Percentiles rank a stretch among this genome's conserved stretches.
Evolutionary conservation across 2,888 invertebrate genomes (phyloP).

Genomic region (Cephus nigrinus): DNA sequence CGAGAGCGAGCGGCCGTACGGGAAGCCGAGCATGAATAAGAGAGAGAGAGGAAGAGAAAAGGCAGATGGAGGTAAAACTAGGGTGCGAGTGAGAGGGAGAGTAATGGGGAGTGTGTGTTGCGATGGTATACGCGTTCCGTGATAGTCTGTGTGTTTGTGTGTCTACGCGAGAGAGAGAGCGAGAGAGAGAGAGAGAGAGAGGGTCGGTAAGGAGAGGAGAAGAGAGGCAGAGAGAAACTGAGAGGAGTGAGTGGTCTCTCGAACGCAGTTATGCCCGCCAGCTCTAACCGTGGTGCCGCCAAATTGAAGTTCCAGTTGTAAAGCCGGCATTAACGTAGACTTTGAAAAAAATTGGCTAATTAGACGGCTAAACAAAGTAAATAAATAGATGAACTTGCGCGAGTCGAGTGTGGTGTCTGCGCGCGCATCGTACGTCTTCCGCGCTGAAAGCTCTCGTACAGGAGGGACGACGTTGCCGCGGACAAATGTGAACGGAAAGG

Average conservation of each 20-base stretch:
- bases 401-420: no score
- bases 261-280: slow-evolving; percentile 58
- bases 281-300: slow-evolving; percentile 51
- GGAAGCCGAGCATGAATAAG: neutral
- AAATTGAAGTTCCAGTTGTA: neutral
- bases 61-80: slow-evolving; percentile 3
- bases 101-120: slow-evolving; percentile 25
- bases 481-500: no score
- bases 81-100: slow-evolving; percentile 22
- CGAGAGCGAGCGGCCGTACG: slow-evolving; percentile 22
- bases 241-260: slow-evolving; percentile 21
- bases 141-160: slow-evolving; percentile 20
- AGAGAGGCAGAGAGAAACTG: slow-evolving; percentile 25
- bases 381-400: no score
- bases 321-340: no score
- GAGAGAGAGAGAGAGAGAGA: neutral
- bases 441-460: no score
- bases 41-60: slow-evolving; percentile 20
- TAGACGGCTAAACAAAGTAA: no score
- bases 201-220: slow-evolving; percentile 16
- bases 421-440: no score
- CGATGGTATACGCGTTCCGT: slow-evolving; percentile 15
- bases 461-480: no score
- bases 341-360: no score
- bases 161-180: slow-evolving; percentile 5